Percentiles rank a stretch among this genome's conserved stretches.
phyloP scores from a whole-genome alignment of 2,888 invertebrate species.

The Phyllotreta striolata region DNA sequence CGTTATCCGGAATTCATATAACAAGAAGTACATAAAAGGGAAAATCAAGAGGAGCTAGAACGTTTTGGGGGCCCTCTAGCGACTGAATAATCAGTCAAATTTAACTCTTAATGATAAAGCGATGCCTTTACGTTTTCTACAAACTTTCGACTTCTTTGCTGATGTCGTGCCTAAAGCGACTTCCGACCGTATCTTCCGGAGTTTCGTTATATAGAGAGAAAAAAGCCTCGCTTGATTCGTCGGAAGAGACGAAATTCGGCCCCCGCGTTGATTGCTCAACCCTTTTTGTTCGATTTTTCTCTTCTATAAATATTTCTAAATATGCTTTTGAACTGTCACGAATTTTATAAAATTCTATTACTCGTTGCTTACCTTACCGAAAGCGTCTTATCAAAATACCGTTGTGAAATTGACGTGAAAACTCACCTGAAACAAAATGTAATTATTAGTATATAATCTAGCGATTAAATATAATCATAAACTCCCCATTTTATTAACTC shows the following conservation, averaged over 20 bases:
- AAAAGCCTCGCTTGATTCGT: not conserved
- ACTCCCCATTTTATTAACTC: too few relatives aligned
- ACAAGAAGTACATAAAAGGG: constrained; percentile 15
- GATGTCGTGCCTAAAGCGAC: constrained; percentile 38
- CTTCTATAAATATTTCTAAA: too few relatives aligned
- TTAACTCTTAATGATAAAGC: constrained; percentile 41
- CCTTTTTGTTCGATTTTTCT: too few relatives aligned
- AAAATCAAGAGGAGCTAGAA: constrained; percentile 8
- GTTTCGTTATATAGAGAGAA: constrained; percentile 14
- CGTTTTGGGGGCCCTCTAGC: constrained; percentile 16
- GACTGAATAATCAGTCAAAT: constrained; percentile 41
- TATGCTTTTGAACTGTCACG: too few relatives aligned
- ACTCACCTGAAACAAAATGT: too few relatives aligned
- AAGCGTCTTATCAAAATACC: too few relatives aligned
- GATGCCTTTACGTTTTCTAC: constrained; percentile 34
- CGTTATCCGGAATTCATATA: constrained; percentile 16
- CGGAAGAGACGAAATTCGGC: constrained; percentile 8
- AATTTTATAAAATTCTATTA: too few relatives aligned
- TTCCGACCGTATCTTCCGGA: constrained; percentile 24
- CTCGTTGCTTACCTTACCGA: too few relatives aligned
- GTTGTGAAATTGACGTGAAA: too few relatives aligned
- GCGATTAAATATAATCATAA: too few relatives aligned
- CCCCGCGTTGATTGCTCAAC: too few relatives aligned
- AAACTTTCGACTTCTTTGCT: constrained; percentile 38
- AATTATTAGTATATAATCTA: too few relatives aligned